Evolutionary conservation across 2,797 vertebrate species (phyloP), one percentile per base, ranked within the genome.

Genomic region (Pterois miles): DNA sequence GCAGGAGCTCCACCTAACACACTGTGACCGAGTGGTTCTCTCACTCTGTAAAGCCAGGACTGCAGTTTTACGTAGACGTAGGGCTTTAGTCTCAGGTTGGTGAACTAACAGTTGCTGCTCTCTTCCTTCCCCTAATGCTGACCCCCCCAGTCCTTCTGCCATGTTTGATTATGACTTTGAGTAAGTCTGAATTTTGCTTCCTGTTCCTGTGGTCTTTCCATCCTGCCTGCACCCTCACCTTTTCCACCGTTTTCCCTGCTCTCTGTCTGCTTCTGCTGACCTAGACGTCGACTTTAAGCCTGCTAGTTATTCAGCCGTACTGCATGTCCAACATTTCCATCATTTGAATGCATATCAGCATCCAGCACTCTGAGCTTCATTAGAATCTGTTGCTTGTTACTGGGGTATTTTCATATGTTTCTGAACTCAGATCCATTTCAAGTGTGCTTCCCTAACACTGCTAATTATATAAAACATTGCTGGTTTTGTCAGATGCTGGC

Each of bases 91-190:
- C 34, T 76, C 46, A 62, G 86, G 88, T 78, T 87, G 83, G 94
- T 96, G 88, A 96, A 98, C 97, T 99, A 99, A 99, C 97, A 93
- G 97, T 95, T 98, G 89, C 95, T 97, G 96, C 97, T 98, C 96
- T 98, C 95, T 98, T 97, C 96, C 96, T 97, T 72, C 96, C 95
- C 94, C 92, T 96, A 97, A 97, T 94, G 97, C 98, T 96, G 95
- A 94, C 94, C 94, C 96, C 97, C 96, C 95, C 97, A 99, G 98
- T 96, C 98, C 98, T 96, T 99, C 98, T 96, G 98, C 97, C 97
- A 99, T 99, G 97, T 99, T 98, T 99, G 98, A 99, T 98, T 99
- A 99, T 99, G 98, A 99, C 98, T 99, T 99, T 96, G 98, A 99
- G 98, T 99, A 99, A 99, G 98, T 99, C 95, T 94, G 94, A 95